Percentiles rank a stretch among this genome's conserved stretches.
Evolutionary conservation across 2,113 vertebrate genomes (phyloP).

Genomic region (Hylia prasina): DNA sequence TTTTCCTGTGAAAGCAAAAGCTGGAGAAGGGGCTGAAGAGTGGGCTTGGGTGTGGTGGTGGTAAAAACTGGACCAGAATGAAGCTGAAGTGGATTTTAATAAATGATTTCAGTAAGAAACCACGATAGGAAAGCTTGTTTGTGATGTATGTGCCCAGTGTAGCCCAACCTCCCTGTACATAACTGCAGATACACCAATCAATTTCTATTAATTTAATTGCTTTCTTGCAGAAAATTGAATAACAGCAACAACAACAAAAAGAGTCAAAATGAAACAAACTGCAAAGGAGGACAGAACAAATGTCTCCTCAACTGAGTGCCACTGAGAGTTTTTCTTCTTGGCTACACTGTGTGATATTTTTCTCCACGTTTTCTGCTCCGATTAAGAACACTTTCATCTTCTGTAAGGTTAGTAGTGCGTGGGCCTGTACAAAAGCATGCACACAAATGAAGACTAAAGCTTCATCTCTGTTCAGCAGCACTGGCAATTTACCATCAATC

Average conservation of each 20-base stretch:
- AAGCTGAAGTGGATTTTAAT: not conserved
- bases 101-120: not conserved
- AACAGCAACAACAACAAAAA: not conserved
- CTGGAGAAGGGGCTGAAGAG: not conserved
- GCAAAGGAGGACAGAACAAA: slow-evolving; percentile 2
- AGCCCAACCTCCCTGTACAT: not conserved
- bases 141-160: not conserved
- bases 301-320: not conserved
- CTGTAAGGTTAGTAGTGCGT: not conserved
- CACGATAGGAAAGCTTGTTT: not conserved
- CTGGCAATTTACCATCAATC: slow-evolving; percentile 15
- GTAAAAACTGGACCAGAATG: not conserved
- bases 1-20: not conserved
- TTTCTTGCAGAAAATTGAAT: slow-evolving; percentile 35
- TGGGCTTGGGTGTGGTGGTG: not conserved
- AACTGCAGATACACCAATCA: slow-evolving; percentile 6
- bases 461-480: not conserved
- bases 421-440: not conserved
- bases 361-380: not conserved
- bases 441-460: slow-evolving; percentile 33
- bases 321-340: slow-evolving; percentile 8
- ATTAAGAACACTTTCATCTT: slow-evolving; percentile 47
- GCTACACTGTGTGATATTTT: slow-evolving; percentile 16
- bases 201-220: slow-evolving; percentile 41
- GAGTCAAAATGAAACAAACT: not conserved